Evolutionary conservation across 2,797 vertebrate genomes (phyloP).

Genomic region (Rhincodon typus): DNA sequence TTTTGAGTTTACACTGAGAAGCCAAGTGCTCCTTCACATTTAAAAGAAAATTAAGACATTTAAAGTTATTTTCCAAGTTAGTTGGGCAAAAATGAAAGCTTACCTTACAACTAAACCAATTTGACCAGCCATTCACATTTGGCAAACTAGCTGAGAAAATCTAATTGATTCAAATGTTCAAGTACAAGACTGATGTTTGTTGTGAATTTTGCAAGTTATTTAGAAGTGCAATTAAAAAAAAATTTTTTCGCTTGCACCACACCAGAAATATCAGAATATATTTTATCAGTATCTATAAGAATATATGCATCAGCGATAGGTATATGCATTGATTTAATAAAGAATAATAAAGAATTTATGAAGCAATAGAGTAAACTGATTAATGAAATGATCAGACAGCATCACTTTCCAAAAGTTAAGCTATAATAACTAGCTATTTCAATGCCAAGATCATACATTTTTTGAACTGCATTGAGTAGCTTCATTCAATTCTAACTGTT

Average conservation of each 20-base stretch:
- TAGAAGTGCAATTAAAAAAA: neutral
- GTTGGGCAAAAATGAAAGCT: neutral
- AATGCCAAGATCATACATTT: neutral
- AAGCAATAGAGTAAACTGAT: neutral
- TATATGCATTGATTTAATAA: neutral
- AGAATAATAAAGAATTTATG: neutral
- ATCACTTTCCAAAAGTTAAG: neutral
- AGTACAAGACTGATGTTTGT: neutral
- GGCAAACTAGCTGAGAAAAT: neutral
- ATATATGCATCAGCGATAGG: neutral
- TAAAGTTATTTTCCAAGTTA: neutral
- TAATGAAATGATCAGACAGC: neutral
- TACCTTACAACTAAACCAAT: neutral
- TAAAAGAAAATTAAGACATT: neutral
- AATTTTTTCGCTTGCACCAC: neutral
- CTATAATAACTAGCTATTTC: neutral
- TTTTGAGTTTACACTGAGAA: neutral
- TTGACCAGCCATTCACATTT: neutral
- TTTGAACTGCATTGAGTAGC: neutral
- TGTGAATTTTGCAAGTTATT: neutral
- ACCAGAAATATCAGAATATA: neutral
- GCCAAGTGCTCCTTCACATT: neutral
- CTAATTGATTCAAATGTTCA: neutral
- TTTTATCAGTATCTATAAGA: neutral
- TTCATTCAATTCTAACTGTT: neutral